phyloP scores from a whole-genome alignment of 2,113 vertebrate species.

The Myrmophylax atrothorax region DNA sequence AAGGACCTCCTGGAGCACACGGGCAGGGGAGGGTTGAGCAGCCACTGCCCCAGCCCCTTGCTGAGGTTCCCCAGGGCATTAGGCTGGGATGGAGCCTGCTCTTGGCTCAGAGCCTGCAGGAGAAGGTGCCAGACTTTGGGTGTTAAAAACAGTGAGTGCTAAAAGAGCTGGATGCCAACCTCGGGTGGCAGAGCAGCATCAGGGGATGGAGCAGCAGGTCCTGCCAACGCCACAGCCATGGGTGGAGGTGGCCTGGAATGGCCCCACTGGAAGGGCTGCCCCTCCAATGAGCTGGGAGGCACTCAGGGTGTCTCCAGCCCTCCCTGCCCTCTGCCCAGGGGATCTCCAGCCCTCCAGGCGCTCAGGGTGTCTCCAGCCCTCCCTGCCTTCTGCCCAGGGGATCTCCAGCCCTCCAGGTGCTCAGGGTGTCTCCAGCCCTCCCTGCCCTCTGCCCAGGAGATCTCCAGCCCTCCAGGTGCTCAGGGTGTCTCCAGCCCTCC shows the following conservation, averaged over 20 bases:
- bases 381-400: background rate
- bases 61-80: background rate
- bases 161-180: background rate
- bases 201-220: rapidly evolving
- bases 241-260: background rate
- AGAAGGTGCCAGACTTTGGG: background rate
- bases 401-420: background rate
- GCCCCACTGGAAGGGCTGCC: background rate
- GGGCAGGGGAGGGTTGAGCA: background rate
- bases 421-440: background rate
- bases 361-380: background rate
- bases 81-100: background rate
- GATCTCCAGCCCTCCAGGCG: background rate
- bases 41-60: background rate
- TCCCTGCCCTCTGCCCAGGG: too few relatives aligned
- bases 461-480: background rate
- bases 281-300: background rate
- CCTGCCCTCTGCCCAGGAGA: background rate
- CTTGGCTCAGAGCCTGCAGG: background rate
- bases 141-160: background rate
- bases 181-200: background rate
- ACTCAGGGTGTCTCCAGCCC: background rate
- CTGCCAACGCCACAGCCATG: rapidly evolving
- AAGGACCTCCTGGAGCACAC: background rate
- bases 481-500: background rate